Percentiles rank a stretch among this genome's conserved stretches.
Conservation (phyloP, 2,888 invertebrate genomes). For the Troides helena region DNA sequence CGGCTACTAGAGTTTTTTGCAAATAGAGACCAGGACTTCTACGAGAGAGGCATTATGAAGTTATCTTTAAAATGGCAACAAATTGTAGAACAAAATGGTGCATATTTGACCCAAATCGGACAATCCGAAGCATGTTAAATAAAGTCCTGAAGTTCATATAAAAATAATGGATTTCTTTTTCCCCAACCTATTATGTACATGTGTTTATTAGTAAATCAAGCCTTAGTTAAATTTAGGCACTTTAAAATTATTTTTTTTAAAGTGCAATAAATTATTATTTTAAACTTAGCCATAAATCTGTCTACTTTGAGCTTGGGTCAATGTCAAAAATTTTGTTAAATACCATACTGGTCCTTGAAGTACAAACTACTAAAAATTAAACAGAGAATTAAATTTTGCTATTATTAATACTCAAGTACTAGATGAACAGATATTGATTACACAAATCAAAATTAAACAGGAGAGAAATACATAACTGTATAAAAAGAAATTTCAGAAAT, state of each 20-base stretch:
- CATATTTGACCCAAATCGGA: no score
- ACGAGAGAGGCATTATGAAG: no score
- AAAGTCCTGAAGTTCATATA: no score
- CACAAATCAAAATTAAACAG: not conserved
- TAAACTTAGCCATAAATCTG: slow-evolving; percentile 13
- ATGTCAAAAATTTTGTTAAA: slow-evolving; percentile 31
- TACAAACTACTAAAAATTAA: not conserved
- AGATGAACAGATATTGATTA: not conserved
- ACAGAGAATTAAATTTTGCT: not conserved
- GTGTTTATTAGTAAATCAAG: not conserved
- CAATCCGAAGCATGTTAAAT: no score
- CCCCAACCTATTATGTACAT: no score
- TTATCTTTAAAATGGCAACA: no score
- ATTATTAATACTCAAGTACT: not conserved
- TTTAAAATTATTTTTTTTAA: slow-evolving; percentile 30
- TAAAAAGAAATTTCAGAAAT: not conserved
- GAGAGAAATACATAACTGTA: not conserved
- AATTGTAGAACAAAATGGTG: no score
- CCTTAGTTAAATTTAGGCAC: slow-evolving; percentile 31
- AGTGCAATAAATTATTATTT: slow-evolving; percentile 32
- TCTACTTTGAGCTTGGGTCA: slow-evolving; percentile 41
- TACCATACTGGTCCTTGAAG: slow-evolving; percentile 36
- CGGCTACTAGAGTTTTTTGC: no score
- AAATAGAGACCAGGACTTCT: no score
- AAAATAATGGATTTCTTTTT: no score